Conservation (phyloP, 1,140 invertebrate genomes). For the Radopholus similis region DNA sequence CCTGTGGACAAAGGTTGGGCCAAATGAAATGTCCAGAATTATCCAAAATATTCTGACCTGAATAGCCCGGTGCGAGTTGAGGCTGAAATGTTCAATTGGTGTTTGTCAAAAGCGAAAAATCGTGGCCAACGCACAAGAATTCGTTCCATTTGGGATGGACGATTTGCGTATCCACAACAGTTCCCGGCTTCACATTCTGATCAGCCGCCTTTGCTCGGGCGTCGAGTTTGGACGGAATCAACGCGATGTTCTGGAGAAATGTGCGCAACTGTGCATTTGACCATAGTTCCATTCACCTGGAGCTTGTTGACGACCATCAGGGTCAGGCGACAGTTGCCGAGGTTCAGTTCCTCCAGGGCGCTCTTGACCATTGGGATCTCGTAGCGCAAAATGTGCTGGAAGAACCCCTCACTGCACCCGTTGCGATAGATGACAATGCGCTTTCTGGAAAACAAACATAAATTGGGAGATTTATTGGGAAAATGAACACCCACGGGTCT, state of each 20-base stretch:
- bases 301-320: conserved; percentile 19
- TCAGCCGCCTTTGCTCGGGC: background rate
- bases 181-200: conserved; percentile 16
- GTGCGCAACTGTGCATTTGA: background rate
- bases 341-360: background rate
- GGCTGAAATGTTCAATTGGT: background rate
- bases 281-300: background rate
- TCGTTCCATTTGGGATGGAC: conserved; percentile 18
- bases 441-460: background rate
- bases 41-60: background rate
- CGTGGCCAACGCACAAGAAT: background rate
- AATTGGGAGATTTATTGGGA: background rate
- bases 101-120: background rate
- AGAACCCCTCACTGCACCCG: conserved; percentile 12
- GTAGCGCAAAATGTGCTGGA: conserved; percentile 9
- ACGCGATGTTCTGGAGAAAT: background rate
- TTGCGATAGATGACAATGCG: conserved; percentile 19
- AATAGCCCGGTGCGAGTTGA: background rate
- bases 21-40: background rate
- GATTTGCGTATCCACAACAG: conserved; percentile 10
- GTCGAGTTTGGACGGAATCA: background rate
- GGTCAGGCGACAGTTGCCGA: background rate
- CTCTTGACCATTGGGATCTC: conserved; percentile 13
- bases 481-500: background rate
- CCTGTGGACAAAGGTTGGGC: background rate